Conservation (phyloP, 2,888 invertebrate genomes). For the Apodemia hepburni region DNA sequence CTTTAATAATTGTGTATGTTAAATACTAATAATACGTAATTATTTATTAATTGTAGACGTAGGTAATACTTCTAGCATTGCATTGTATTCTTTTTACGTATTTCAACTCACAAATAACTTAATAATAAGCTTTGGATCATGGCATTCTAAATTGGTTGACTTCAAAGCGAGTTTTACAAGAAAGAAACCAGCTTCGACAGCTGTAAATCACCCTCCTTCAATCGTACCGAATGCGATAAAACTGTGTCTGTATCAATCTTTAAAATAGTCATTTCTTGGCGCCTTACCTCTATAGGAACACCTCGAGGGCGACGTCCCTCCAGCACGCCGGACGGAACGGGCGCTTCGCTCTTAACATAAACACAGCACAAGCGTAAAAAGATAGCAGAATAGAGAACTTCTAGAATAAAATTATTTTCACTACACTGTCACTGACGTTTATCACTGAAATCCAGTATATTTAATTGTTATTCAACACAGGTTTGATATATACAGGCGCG, state of each 20-base stretch:
- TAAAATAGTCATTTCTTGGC: constrained; percentile 25
- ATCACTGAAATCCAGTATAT: constrained; percentile 69
- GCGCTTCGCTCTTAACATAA: constrained; percentile 73
- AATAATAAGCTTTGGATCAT: neutral
- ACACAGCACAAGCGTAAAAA: constrained; percentile 72
- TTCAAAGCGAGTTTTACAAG: constrained; percentile 32
- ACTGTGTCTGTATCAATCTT: constrained; percentile 18
- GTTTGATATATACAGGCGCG: constrained; percentile 56
- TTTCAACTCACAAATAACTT: neutral
- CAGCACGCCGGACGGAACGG: constrained; percentile 60
- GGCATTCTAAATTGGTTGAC: neutral
- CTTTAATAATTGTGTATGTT: no score
- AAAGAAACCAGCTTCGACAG: constrained; percentile 43
- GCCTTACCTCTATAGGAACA: constrained; percentile 64
- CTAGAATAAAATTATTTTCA: constrained; percentile 46
- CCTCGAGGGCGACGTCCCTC: constrained; percentile 72
- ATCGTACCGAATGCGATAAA: constrained; percentile 25
- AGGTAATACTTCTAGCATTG: neutral
- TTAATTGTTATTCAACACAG: constrained; percentile 69
- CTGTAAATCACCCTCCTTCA: constrained; percentile 36
- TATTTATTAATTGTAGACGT: neutral
- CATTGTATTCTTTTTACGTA: neutral
- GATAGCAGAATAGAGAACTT: constrained; percentile 44
- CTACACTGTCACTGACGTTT: constrained; percentile 57
- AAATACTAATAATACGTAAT: neutral